Conservation (phyloP, 2,797 vertebrate species). For the Pseudochirops cupreus region DNA sequence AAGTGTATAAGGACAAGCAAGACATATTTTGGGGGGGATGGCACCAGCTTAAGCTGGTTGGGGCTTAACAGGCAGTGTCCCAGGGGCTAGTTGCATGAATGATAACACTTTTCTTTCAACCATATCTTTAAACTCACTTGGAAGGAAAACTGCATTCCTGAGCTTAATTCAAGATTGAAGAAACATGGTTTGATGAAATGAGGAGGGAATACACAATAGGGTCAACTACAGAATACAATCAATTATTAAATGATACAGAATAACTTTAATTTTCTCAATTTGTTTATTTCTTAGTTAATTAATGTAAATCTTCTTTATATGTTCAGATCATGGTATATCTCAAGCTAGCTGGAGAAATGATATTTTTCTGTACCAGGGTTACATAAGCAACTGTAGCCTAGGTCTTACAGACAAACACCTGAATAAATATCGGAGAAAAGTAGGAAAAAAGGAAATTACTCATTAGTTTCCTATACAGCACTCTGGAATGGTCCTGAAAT, state of each 20-base stretch:
- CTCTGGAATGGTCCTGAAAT: neutral
- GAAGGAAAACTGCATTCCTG: neutral
- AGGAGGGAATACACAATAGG: neutral
- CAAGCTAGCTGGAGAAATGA: neutral
- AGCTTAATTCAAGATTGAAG: neutral
- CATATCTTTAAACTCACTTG: neutral
- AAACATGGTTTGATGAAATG: neutral
- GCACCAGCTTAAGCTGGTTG: neutral
- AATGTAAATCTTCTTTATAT: neutral
- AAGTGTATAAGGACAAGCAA: neutral
- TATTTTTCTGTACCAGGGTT: neutral
- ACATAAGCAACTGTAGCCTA: neutral
- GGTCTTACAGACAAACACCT: constrained; percentile 8
- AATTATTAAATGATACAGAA: neutral
- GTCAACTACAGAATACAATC: neutral
- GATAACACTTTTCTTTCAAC: neutral
- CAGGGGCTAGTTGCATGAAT: neutral
- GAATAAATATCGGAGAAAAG: constrained; percentile 9
- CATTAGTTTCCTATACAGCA: neutral
- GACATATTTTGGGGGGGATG: neutral
- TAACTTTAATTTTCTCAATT: neutral
- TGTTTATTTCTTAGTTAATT: neutral
- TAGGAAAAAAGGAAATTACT: neutral
- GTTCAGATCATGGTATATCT: neutral
- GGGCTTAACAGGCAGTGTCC: neutral